A percentile compares a stretch with the other conserved stretches of the same genome.
Evolutionary conservation across 1,140 invertebrate species (phyloP).

Genomic region (Sitophilus oryzae): DNA sequence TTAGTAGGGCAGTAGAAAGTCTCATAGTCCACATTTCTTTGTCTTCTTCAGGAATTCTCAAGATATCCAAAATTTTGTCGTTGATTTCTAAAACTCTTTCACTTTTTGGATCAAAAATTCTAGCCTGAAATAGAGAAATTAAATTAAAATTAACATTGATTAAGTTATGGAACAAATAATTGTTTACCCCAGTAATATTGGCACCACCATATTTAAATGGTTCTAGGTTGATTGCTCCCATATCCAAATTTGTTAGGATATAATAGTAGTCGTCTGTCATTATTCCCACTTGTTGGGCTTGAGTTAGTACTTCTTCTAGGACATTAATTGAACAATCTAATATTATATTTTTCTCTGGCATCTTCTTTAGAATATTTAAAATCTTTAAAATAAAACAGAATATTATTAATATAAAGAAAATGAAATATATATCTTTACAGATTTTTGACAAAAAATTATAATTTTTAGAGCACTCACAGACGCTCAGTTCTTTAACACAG

Average conservation of each 20-base stretch:
- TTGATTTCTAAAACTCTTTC: constrained; percentile 26
- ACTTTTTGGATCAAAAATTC: constrained; percentile 40
- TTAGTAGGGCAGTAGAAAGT: constrained; percentile 61
- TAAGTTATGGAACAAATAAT: not conserved
- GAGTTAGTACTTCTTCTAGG: constrained; percentile 59
- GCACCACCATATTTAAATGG: constrained; percentile 79
- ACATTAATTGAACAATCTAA: constrained; percentile 67
- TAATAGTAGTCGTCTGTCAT: constrained; percentile 70
- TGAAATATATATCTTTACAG: too few species aligned
- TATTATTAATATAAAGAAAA: too few species aligned
- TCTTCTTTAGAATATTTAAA: constrained; percentile 49
- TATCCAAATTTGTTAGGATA: constrained; percentile 73
- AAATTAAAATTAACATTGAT: not conserved
- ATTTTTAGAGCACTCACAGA: too few species aligned
- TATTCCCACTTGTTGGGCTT: constrained; percentile 77
- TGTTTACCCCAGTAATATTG: constrained; percentile 75
- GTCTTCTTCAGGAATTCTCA: constrained; percentile 8
- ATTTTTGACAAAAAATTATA: too few species aligned
- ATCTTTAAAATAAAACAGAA: constrained; percentile 19
- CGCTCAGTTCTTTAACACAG: too few species aligned
- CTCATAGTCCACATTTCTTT: constrained; percentile 16
- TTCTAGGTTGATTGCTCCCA: constrained; percentile 72
- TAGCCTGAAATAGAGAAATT: constrained; percentile 15
- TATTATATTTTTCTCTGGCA: constrained; percentile 66
- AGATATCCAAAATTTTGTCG: constrained; percentile 1